phyloP scores from a whole-genome alignment of 2,888 invertebrate species.

The Tanypteryx hageni region DNA sequence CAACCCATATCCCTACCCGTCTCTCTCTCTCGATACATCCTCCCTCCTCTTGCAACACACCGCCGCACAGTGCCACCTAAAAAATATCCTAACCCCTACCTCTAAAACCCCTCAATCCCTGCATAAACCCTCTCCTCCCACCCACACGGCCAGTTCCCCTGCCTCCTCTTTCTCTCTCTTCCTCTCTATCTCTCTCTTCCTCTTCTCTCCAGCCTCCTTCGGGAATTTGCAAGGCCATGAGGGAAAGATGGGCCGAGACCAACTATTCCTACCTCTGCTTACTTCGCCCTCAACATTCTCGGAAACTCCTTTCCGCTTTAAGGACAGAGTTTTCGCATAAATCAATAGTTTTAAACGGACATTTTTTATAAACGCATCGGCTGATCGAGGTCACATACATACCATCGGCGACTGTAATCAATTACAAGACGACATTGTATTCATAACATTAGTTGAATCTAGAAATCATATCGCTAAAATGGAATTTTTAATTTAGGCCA shows the following conservation, averaged over 20 bases:
- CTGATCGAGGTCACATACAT: too few species aligned
- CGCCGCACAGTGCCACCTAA: not conserved
- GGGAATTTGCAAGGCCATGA: conserved; percentile 22
- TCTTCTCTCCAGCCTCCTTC: not conserved
- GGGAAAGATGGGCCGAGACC: not conserved
- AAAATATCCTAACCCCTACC: conserved; percentile 45
- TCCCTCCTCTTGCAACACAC: not conserved
- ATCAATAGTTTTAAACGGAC: too few species aligned
- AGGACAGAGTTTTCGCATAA: too few species aligned
- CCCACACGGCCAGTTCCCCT: not conserved
- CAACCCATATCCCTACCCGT: not conserved
- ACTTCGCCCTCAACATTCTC: not conserved
- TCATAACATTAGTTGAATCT: too few species aligned
- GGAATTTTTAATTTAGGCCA: too few species aligned
- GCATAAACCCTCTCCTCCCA: conserved; percentile 41
- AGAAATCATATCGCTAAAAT: too few species aligned
- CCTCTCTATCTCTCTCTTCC: not conserved
- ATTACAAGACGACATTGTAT: too few species aligned
- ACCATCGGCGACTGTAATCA: too few species aligned
- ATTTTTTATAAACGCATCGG: too few species aligned
- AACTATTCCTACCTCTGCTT: not conserved
- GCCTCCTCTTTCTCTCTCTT: not conserved
- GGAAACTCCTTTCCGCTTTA: too few species aligned
- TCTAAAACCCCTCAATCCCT: conserved; percentile 59
- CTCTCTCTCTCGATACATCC: not conserved